These are phyloP conservation scores for Aspidiotus rigidus DNA, from an alignment of 2,888 invertebrate genomes.

Conservation along the genomic window DNA sequence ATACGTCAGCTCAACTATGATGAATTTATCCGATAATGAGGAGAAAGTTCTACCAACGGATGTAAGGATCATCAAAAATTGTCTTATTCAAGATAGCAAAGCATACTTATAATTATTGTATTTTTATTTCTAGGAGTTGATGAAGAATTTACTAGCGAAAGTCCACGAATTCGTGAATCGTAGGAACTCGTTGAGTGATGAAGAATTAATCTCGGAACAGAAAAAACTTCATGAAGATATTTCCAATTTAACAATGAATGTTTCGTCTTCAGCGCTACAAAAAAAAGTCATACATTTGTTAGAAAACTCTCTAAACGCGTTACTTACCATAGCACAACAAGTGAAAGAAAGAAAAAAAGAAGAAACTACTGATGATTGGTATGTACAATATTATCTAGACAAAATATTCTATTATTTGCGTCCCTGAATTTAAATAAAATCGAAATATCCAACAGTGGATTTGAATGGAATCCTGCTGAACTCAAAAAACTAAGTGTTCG, in stretches of 20 bases:
- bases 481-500: no score
- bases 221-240: slow-evolving; percentile 7
- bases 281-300: slow-evolving; percentile 14
- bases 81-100: background rate
- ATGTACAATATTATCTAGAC: background rate
- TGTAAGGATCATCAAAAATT: no score
- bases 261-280: slow-evolving; percentile 11
- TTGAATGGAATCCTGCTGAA: no score
- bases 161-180: slow-evolving; percentile 17
- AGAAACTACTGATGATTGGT: slow-evolving; percentile 8
- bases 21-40: background rate
- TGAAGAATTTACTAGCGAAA: slow-evolving; percentile 9
- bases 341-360: slow-evolving; percentile 9
- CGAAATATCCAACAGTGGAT: no score
- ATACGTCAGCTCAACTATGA: background rate
- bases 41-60: background rate
- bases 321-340: slow-evolving; percentile 14
- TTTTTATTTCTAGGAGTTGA: background rate
- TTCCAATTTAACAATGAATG: slow-evolving; percentile 3
- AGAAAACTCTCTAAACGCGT: slow-evolving; percentile 5
- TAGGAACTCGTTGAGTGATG: background rate
- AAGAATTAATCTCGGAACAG: slow-evolving; percentile 1
- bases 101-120: background rate
- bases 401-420: no score
- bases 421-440: no score